Base-by-base conservation (phyloP, 1,140 invertebrate species). In the Ooceraea biroi region DNA sequence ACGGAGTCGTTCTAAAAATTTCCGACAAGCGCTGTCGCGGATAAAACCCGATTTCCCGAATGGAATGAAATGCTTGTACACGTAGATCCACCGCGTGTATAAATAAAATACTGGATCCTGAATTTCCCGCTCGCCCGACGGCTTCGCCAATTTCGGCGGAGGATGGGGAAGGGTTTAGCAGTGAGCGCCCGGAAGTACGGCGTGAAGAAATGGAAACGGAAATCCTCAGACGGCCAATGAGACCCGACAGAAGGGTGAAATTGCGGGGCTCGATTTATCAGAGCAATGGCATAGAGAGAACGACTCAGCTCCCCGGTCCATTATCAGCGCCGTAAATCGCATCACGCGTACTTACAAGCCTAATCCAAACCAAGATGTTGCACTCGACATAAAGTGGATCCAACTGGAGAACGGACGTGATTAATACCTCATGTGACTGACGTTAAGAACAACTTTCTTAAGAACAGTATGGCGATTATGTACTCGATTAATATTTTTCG, bases 181-280 rank as follows among this genome's bases (percentile, higher is more conserved):
- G 8, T 17, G 46, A 17, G n/a, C 19, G 22, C 17, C 14, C 30
- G 12, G 36, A n/a, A n/a, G n/a, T n/a, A 7, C 63, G 48, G 25
- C 44, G 82, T 1, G 72, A 83, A 76, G 71, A 65, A 83, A 76
- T 44, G 82, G 48, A 83, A 83, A 83, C 72, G 72, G 55, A 83
- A 83, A 77, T 83, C 72, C 72, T 55, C 71, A 72, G 22, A 10
- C 50, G 44, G n/a, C 55, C 55, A 74, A 74, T 48, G 25, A 44
- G 27, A 82, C 73, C 55, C 30, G 30, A 25, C 27, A 19, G 71
- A 77, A 61, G 44, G 66, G 11, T 41, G 46, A 82, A 77, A 83
- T 83, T 66, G 58, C 46, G 17, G 17, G 69, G 17, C 48, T 83
- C 46, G 71, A 83, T 74, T 83, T 83, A 83, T 83, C 80, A 60